Base-by-base conservation (phyloP, 2,888 invertebrate genomes). In the Amblyjoppa proteus region DNA sequence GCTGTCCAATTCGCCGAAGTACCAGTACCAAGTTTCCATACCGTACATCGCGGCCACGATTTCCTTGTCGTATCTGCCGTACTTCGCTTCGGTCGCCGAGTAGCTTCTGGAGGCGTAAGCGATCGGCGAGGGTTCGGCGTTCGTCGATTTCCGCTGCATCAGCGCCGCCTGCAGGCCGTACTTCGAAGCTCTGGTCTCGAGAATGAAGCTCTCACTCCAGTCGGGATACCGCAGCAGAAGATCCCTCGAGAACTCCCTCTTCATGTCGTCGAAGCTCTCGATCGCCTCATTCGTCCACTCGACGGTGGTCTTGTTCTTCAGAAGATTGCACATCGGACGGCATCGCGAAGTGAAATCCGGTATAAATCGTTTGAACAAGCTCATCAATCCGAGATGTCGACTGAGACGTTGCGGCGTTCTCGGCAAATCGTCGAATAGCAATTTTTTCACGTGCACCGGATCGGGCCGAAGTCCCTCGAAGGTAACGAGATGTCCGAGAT, bases 11-110 rank as follows among this genome's bases (percentile, higher is more conserved):
- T 75, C 74, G 3, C 11, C 38, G 7, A 85, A 74, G 45, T 83
- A 85, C 75, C 80, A 80, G 53, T 79, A 80, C 66, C 70, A 85
- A 34, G 61, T 77, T 6, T 85, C 83, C 73, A 77, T 83, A 5
- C 83, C 85, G 28, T 61, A 85, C 28, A 64, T 69, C 2, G 76
- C 79, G 0, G 80, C 85, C 0, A 77, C 53, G 9, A 49, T 56
- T 53, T 80, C 73, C 3, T 66, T 76, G 56, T 80, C 28, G n/a
- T 34, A 25, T 11, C 41, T 45, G 20, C 34, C 7, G 38, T 80
- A 80, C 11, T 64, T 77, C 0, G 28, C 11, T 76, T 85, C 85
- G 16, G 0, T n/a, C 0, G 51, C 28, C 5, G 61, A 74, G 69
- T 74, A 83, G 2, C 45, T 49, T 38, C 83, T 53, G n/a, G 85